These are phyloP conservation scores for Triplophysa siluroides DNA, from an alignment of 2,113 vertebrate species.

Conservation along the genomic window DNA sequence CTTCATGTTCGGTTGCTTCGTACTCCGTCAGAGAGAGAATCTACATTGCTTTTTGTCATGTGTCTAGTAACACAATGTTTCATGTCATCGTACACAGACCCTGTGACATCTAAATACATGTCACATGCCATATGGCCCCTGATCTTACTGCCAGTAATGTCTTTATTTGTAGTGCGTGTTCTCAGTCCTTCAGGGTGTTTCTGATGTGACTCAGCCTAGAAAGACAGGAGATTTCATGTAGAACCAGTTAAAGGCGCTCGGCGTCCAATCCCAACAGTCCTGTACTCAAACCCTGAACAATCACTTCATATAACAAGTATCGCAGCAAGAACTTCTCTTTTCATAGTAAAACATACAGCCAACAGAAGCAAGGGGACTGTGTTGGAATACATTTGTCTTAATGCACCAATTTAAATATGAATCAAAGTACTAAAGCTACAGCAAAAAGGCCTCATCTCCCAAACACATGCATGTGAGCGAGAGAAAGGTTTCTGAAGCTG, in stretches of 20 bases:
- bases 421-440: neutral
- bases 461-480: neutral
- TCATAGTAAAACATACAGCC: slow-evolving; percentile 14
- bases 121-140: neutral
- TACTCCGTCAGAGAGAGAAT: neutral
- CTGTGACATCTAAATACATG: neutral
- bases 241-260: slow-evolving; percentile 7
- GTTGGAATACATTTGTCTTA: slow-evolving; percentile 11
- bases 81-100: neutral
- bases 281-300: slow-evolving; percentile 13
- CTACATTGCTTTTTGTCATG: no score
- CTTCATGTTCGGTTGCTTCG: no score
- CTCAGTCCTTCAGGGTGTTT: slow-evolving; percentile 23
- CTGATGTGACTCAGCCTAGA: slow-evolving; percentile 9
- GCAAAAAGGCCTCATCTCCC: neutral
- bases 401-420: slow-evolving; percentile 30
- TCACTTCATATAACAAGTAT: neutral
- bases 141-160: slow-evolving; percentile 19
- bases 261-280: slow-evolving; percentile 13
- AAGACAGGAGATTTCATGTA: slow-evolving; percentile 16
- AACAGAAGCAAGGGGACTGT: slow-evolving; percentile 5
- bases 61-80: neutral
- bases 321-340: neutral
- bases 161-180: neutral
- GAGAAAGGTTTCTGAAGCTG: neutral